Conservation (phyloP, 2,113 vertebrate genomes). For the Manacus vitellinus region DNA sequence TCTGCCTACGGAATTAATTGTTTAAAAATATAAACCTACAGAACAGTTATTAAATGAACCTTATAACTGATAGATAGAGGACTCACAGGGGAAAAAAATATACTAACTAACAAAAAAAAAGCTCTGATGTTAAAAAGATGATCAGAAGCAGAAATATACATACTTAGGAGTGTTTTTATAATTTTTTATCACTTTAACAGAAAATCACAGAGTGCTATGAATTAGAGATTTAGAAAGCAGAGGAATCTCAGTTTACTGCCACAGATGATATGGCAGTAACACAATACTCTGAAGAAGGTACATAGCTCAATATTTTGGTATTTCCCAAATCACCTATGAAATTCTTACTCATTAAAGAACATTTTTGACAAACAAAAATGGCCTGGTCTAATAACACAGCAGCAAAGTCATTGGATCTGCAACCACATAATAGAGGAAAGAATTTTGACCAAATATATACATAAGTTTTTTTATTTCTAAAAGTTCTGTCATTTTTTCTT, state of each 20-base stretch:
- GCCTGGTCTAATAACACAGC: fast-evolving
- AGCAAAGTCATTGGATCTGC: not conserved
- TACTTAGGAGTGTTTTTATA: not conserved
- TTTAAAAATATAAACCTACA: not conserved
- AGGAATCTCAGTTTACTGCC: not conserved
- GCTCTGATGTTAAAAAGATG: not conserved
- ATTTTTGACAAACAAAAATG: not conserved
- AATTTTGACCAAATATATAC: not conserved
- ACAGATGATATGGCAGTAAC: not conserved
- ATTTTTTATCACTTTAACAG: not conserved
- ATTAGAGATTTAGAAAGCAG: not conserved
- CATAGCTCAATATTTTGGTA: fast-evolving
- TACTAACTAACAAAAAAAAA: not conserved
- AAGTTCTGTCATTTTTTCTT: not conserved
- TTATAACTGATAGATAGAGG: not conserved
- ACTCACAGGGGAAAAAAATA: not conserved
- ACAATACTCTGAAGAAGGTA: not conserved
- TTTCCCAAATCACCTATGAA: not conserved
- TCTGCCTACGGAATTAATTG: not conserved
- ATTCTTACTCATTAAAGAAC: not conserved
- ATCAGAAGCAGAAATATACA: not conserved
- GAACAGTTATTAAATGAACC: not conserved
- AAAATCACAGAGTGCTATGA: not conserved
- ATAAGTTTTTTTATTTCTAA: not conserved
- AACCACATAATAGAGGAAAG: not conserved